Base-by-base conservation (phyloP, 2,113 vertebrate species). In the Bubo bubo region DNA sequence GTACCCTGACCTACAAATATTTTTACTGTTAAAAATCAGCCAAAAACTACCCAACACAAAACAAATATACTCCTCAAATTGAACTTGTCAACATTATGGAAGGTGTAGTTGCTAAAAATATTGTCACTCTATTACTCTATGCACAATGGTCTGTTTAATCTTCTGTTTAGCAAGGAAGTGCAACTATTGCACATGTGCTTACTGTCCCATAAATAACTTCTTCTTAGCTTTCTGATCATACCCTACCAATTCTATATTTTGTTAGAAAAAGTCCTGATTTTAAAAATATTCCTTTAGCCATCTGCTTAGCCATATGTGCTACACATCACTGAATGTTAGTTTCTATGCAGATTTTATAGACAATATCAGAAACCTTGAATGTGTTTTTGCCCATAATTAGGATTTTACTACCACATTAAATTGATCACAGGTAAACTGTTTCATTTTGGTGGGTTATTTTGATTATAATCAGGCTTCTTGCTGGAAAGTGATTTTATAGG, bases 401-500 rank as follows among this genome's bases (percentile, higher is more conserved):
- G 71, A 91, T 98, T 98, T 98, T 98, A 97, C 66, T 91, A 73
- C 80, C 79, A 76, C 90, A 91, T 97, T 94, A 98, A 98, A 97
- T 94, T 98, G 96, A 98, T 98, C 91, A 96, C 93, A 97, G 93
- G 89, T 97, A 97, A 98, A 98, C 87, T 86, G 67, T 97, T 98
- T 97, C 96, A 97, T 97, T 98, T 97, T 97, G 84, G 80, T 96
- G 32, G 66, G n/a, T 96, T 97, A 97, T 97, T 98, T 98, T 97
- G 93, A 97, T 94, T 97, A 86, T 94, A 98, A 97, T 97, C 92
- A 96, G 41, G 85, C 80, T 95, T 73, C 90, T 97, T 91, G 50
- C 90, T 96, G 84, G 71, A 95, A 98, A 98, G 67, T 89, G 79
- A 95, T 93, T 97, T 98, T 96, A 91, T 93, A 96, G 74, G 92